Percentiles rank a stretch among this genome's conserved stretches.
Evolutionary conservation across 2,113 vertebrate genomes (phyloP).

Genomic region (Anolis sagrei): DNA sequence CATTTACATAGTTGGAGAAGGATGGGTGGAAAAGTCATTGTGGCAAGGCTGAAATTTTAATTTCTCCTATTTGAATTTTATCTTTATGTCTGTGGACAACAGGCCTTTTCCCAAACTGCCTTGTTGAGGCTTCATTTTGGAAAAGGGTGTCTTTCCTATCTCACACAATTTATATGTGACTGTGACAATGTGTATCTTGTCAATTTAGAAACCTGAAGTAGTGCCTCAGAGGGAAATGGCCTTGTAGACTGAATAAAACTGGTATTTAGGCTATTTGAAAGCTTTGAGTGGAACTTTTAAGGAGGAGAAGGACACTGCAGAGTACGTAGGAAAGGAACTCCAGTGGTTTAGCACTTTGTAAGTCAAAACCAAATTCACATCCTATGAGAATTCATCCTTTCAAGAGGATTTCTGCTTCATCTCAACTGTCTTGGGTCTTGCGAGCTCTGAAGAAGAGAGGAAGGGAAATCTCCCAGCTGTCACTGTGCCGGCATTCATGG

Average conservation of each 20-base stretch:
- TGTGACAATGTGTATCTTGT: background rate
- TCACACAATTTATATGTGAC: background rate
- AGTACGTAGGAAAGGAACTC: background rate
- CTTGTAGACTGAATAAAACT: background rate
- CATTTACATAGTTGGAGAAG: background rate
- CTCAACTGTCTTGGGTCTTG: background rate
- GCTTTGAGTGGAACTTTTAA: background rate
- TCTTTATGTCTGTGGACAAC: no score
- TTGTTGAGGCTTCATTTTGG: background rate
- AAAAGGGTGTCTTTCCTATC: no score
- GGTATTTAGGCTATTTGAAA: background rate
- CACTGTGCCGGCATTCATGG: background rate
- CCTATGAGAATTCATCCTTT: background rate
- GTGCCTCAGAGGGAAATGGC: background rate
- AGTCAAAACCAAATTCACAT: background rate
- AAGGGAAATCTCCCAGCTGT: constrained; percentile 18
- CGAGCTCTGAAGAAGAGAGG: background rate
- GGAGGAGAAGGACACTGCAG: background rate
- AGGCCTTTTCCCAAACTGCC: no score
- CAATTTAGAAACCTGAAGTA: background rate
- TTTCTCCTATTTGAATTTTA: no score
- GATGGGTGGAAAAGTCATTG: background rate
- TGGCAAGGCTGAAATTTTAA: no score
- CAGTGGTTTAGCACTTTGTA: background rate
- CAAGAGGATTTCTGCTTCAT: background rate